A percentile compares a stretch with the other conserved stretches of the same genome.
These are phyloP conservation scores for Scartelaos histophorus DNA, from an alignment of 2,113 vertebrate genomes.

Conservation along the genomic window DNA sequence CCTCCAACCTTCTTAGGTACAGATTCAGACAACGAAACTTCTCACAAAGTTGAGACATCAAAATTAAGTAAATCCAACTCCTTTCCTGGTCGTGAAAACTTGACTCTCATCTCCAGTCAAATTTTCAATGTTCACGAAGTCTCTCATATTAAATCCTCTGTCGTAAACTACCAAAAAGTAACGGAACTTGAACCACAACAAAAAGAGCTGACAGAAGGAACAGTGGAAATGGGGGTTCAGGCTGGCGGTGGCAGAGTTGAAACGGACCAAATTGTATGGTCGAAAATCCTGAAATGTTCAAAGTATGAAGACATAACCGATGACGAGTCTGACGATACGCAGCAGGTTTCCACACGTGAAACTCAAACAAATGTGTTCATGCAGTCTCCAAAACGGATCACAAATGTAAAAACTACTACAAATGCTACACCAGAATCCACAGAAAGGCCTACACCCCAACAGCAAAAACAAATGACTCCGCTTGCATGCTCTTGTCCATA, in stretches of 20 bases:
- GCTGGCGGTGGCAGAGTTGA: neutral
- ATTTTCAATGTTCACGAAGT: no score
- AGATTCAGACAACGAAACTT: neutral
- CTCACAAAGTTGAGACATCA: neutral
- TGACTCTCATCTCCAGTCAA: neutral
- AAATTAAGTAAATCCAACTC: neutral
- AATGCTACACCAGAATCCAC: neutral
- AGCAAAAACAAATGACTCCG: neutral
- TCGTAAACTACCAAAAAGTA: no score
- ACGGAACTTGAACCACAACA: neutral
- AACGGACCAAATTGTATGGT: neutral
- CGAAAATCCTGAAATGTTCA: neutral
- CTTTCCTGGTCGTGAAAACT: no score
- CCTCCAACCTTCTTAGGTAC: no score
- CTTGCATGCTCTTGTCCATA: neutral
- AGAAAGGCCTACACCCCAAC: neutral
- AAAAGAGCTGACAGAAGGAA: neutral
- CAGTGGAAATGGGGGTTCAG: neutral
- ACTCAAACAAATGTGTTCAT: no score
- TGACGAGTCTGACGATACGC: neutral
- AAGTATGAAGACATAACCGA: constrained; percentile 45
- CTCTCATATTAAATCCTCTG: neutral
- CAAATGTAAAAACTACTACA: neutral
- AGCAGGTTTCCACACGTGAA: neutral
- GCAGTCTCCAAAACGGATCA: neutral